These are phyloP conservation scores for Zosterops hypoxanthus DNA, from an alignment of 2,113 vertebrate genomes.

Conservation along the genomic window DNA sequence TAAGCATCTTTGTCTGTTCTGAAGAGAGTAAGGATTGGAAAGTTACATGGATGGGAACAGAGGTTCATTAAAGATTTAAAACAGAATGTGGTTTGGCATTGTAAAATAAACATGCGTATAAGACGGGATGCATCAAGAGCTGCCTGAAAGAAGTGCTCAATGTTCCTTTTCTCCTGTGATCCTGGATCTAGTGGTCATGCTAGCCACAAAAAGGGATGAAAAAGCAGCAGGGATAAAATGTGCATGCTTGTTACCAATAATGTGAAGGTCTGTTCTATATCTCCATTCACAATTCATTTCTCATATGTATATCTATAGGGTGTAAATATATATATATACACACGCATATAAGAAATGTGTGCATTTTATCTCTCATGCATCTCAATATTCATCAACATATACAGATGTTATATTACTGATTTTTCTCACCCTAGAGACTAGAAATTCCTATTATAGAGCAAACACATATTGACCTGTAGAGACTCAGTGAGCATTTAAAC, in stretches of 20 bases:
- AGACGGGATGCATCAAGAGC: conserved; percentile 45
- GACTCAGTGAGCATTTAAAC: background rate
- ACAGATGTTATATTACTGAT: background rate
- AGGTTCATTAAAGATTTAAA: conserved; percentile 67
- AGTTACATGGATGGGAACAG: conserved; percentile 54
- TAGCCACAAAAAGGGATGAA: background rate
- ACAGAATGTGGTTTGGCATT: conserved; percentile 63
- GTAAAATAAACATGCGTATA: conserved; percentile 44
- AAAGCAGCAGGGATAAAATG: background rate
- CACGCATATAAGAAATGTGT: background rate
- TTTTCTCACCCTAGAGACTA: background rate
- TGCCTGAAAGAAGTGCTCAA: conserved; percentile 16
- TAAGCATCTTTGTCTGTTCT: conserved; percentile 52
- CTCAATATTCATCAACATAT: background rate
- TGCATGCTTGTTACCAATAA: background rate
- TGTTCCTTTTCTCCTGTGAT: conserved; percentile 22
- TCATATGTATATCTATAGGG: fast-evolving
- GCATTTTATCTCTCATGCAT: background rate
- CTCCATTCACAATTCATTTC: background rate
- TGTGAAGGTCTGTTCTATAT: background rate
- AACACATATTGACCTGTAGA: background rate
- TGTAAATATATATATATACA: background rate
- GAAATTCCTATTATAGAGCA: background rate
- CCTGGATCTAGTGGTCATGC: background rate
- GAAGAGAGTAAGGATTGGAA: conserved; percentile 48